Percentiles rank a stretch among this genome's conserved stretches.
Evolutionary conservation across 2,888 invertebrate species (phyloP).

Genomic region (Bellardia bayeri): DNA sequence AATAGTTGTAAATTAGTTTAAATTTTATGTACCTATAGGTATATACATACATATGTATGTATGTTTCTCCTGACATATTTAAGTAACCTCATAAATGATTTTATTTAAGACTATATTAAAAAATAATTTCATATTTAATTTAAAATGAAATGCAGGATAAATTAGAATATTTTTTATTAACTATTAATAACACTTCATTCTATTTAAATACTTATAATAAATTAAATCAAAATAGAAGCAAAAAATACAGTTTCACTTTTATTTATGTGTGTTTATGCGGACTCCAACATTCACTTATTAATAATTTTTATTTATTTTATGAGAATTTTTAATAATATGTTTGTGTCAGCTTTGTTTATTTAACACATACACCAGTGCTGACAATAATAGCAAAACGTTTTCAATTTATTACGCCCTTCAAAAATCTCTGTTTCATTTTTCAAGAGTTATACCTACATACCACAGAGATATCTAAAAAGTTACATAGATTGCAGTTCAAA

Average conservation of each 20-base stretch:
- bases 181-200: constrained; percentile 58
- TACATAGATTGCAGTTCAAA: too few species aligned
- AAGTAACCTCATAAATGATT: background rate
- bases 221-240: constrained; percentile 28
- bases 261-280: constrained; percentile 2
- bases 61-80: too few species aligned
- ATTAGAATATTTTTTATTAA: constrained; percentile 46
- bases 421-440: too few species aligned
- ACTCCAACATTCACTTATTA: background rate
- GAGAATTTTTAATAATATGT: constrained; percentile 58
- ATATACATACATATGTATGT: too few species aligned
- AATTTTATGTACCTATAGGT: too few species aligned
- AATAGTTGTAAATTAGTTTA: too few species aligned
- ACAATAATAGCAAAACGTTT: constrained; percentile 24
- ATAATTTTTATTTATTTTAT: constrained; percentile 20
- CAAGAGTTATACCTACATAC: too few species aligned
- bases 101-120: background rate
- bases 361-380: constrained; percentile 1
- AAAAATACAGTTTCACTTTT: constrained; percentile 54
- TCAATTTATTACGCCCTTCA: too few species aligned
- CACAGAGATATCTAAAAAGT: too few species aligned
- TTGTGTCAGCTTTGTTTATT: constrained; percentile 55
- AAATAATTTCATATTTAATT: constrained; percentile 10
- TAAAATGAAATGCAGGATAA: background rate
- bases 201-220: constrained; percentile 47